phyloP scores from a whole-genome alignment of 2,797 vertebrate genomes.

The Enteromius viviparus region DNA sequence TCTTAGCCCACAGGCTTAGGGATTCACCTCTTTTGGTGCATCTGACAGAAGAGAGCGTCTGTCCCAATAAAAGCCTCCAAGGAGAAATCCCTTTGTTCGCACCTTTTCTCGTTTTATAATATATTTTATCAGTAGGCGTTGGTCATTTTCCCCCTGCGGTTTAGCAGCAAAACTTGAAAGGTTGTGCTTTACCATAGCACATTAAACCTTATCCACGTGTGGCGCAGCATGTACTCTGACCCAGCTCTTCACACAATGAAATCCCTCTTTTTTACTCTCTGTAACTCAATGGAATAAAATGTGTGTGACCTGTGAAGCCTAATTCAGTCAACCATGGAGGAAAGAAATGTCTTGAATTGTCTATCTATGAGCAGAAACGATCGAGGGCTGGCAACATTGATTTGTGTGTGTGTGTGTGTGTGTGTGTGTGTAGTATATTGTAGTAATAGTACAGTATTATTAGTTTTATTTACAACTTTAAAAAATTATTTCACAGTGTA shows the following conservation, averaged over 20 bases:
- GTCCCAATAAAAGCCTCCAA: slow-evolving; percentile 75
- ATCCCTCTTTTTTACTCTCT: slow-evolving; percentile 50
- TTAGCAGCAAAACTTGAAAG: slow-evolving; percentile 68
- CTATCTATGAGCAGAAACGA: neutral
- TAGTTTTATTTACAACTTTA: neutral
- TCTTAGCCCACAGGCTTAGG: slow-evolving; percentile 82
- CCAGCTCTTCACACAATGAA: slow-evolving; percentile 64
- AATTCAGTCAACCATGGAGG: neutral
- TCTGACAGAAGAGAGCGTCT: slow-evolving; percentile 62
- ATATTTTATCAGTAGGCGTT: slow-evolving; percentile 71
- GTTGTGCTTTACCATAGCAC: slow-evolving; percentile 59
- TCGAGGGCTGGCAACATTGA: neutral
- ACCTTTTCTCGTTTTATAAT: slow-evolving; percentile 69
- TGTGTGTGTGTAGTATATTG: neutral
- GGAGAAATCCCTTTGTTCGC: slow-evolving; percentile 77
- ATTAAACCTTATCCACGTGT: slow-evolving; percentile 75
- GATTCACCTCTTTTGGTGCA: slow-evolving; percentile 63
- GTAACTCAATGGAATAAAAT: slow-evolving; percentile 48
- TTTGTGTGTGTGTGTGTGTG: too few species aligned
- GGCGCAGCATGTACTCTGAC: slow-evolving; percentile 74
- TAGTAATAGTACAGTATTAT: neutral
- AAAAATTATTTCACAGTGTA: neutral
- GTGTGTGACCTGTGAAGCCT: slow-evolving; percentile 11
- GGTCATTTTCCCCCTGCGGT: slow-evolving; percentile 61
- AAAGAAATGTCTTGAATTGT: slow-evolving; percentile 18